Base-by-base conservation (phyloP, 2,113 vertebrate genomes). In the Petromus typicus region DNA sequence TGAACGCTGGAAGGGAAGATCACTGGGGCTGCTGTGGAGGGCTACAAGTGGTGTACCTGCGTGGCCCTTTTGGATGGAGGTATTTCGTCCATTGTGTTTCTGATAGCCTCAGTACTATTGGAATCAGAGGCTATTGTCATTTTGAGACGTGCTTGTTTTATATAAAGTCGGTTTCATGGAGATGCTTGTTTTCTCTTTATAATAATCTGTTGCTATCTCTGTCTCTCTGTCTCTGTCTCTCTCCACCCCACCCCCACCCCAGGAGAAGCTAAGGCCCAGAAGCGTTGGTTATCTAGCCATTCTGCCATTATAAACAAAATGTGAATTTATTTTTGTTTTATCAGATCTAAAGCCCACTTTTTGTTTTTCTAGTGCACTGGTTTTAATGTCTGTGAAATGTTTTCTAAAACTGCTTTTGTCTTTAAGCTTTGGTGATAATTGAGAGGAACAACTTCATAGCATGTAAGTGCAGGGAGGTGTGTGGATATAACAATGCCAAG, bases 341-440 rank as follows among this genome's bases (percentile, higher is more conserved):
- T 95, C 89, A 90, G 57, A 93, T 76, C 51, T 27, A n/a, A 90
- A 92, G 32, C 45, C 12, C 16, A 0, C 13, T 11, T 78, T 89
- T n/a, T n/a, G n/a, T n/a, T 66, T 97, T 54, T 84, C 34, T n/a
- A 30, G 23, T 81, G 40, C 73, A 3, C 34, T 80, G 92, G 73
- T 89, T 90, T 59, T 40, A 13, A 85, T 84, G 69, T 73, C 57
- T 91, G 3, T 81, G 25, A 81, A 84, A 17, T 57, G 54, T 84
- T 96, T 90, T 73, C 61, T 86, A 9, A 48, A 11, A 7, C 51
- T 67, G n/a, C 30, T 82, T 93, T 48, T 59, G 4, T 81, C 71
- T 64, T 0, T 88, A 27, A 81, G 78, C 27, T 66, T 66, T 63
- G 40, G 51, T 66, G 40, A 37, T 79, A 45, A 51, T 89, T 63